Evolutionary conservation across 2,888 invertebrate species (phyloP), one percentile per base, ranked within the genome.

Genomic region (Mongoloraphidia duomilia): DNA sequence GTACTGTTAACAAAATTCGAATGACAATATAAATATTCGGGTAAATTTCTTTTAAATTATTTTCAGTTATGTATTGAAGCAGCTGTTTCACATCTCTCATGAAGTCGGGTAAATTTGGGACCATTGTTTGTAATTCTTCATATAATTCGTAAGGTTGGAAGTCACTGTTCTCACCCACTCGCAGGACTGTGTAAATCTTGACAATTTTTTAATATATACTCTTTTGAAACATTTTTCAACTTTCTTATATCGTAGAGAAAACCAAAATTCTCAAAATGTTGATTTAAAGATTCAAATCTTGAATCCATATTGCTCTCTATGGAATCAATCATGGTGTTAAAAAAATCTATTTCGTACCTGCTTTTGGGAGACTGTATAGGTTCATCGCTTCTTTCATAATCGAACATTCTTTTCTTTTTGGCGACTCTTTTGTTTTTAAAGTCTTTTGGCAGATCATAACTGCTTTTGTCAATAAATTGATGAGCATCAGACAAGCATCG

Each of bases 371-470:
- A 45, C 39, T 49, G 39, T 49, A 45, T 49, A 46, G 45, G 41
- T 49, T 46, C 34, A 49, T 49, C 49, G 41, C 45, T 46, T 33
- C 49, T 46, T 49, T 49, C 49, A 46, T 49, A 49, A 49, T 49
- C 49, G 41, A 45, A 49, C 40, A 49, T 46, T 35, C 17, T 49
- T 49, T 49, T 49, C 38, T 44, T 44, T 49, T 49, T 49, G 3
- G 44, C 44, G 26, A 36, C 33, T 14, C 48, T 48, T 48, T 48
- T 48, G 38, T 36, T 48, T 26, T 26, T 48, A 47, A 48, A 34
- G n/a, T n/a, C n/a, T n/a, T n/a, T n/a, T n/a, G n/a, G n/a, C n/a
- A n/a, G n/a, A 10, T 50, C 44, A 47, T 44, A 50, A 49, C 48
- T 40, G 48, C 51, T 42, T 49, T 39, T 45, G 34, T 49, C 43